phyloP scores from a whole-genome alignment of 92 coral and sea anemone species.

The Actinostola sp. region DNA sequence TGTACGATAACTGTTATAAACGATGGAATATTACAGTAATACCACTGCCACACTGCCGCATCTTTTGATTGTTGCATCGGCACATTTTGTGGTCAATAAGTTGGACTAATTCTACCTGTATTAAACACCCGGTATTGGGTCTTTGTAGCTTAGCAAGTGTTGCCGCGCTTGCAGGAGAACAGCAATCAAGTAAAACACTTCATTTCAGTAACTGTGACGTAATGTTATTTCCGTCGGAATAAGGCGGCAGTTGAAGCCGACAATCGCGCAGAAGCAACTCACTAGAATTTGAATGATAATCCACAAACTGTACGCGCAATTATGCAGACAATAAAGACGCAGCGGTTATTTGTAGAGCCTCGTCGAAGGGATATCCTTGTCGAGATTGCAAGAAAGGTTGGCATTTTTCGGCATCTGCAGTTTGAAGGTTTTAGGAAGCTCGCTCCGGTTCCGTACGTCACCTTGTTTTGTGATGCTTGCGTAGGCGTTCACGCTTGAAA shows the following conservation, averaged over 20 bases:
- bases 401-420: constrained; percentile 32
- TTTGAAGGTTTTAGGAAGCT: constrained; percentile 19
- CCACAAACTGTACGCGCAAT: too few relatives aligned
- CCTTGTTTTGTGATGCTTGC: constrained; percentile 18
- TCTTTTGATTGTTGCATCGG: background rate
- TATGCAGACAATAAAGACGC: too few relatives aligned
- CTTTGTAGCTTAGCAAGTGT: background rate
- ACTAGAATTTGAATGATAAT: too few relatives aligned
- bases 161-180: constrained; percentile 10
- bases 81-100: too few relatives aligned
- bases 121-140: too few relatives aligned
- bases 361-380: constrained; percentile 33
- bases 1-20: constrained; percentile 1
- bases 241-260: too few relatives aligned
- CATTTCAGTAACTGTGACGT: constrained; percentile 27
- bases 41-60: background rate
- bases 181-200: background rate
- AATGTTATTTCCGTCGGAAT: constrained; percentile 21
- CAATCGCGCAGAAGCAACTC: too few relatives aligned
- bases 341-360: too few relatives aligned
- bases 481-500: constrained; percentile 55
- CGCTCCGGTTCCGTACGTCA: constrained; percentile 33
- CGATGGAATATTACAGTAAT: constrained; percentile 18
- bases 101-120: too few relatives aligned
- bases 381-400: constrained; percentile 16